Conservation (phyloP, 2,888 invertebrate genomes). For the Catocala sponsa region DNA sequence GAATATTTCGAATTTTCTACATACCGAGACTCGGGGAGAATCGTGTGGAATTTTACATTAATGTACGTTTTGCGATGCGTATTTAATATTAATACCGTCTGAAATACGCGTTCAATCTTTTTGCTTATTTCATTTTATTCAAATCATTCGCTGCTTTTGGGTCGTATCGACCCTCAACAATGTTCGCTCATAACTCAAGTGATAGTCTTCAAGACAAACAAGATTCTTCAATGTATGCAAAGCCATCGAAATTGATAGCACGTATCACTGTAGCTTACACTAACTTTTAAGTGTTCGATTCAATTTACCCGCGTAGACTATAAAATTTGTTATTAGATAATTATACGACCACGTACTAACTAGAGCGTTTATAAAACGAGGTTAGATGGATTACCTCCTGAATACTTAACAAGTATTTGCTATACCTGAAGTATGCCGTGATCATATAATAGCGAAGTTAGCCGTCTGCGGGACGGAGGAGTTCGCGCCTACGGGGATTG, state of each 20-base stretch:
- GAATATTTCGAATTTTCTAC: slow-evolving; percentile 9
- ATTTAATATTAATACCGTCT: slow-evolving; percentile 15
- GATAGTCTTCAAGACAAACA: not conserved
- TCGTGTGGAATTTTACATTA: slow-evolving; percentile 12
- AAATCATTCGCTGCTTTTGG: not conserved
- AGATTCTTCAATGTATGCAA: not conserved
- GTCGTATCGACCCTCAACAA: not conserved
- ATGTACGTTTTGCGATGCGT: slow-evolving; percentile 11
- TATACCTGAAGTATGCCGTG: slow-evolving; percentile 46
- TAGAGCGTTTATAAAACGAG: slow-evolving; percentile 46
- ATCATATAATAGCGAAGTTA: slow-evolving; percentile 46
- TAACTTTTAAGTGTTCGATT: slow-evolving; percentile 18
- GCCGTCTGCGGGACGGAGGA: slow-evolving; percentile 30
- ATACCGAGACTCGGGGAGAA: slow-evolving; percentile 3
- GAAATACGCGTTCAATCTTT: slow-evolving; percentile 8
- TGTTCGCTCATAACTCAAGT: not conserved
- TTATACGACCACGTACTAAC: slow-evolving; percentile 37
- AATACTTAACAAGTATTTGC: slow-evolving; percentile 51
- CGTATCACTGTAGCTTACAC: slow-evolving; percentile 2
- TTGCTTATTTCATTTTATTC: slow-evolving; percentile 2
- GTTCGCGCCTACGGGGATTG: slow-evolving; percentile 47
- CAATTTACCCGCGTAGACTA: slow-evolving; percentile 15
- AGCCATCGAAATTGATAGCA: slow-evolving; percentile 1
- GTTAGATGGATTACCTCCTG: slow-evolving; percentile 47
- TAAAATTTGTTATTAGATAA: slow-evolving; percentile 35